phyloP scores from a whole-genome alignment of 1,140 invertebrate species.

The Atopsyche davidsoni region DNA sequence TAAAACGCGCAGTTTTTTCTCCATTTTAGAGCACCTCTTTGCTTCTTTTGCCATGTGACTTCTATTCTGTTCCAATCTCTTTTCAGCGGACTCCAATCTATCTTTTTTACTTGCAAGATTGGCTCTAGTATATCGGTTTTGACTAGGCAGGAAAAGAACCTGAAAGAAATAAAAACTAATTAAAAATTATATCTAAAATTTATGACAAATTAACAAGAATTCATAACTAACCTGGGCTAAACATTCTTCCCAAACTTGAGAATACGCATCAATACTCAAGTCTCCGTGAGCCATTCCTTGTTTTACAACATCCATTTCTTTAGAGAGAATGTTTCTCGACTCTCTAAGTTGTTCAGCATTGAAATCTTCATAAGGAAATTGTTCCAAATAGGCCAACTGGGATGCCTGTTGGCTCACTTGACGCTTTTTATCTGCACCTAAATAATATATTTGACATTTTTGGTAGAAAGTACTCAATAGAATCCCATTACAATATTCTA shows the following conservation, averaged over 20 bases:
- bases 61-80: conserved; percentile 87
- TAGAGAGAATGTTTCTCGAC: conserved; percentile 62
- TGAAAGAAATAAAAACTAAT: conserved; percentile 36
- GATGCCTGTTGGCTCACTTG: conserved; percentile 53
- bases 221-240: conserved; percentile 71
- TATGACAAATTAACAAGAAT: conserved; percentile 18
- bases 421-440: conserved; percentile 44
- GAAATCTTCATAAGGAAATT: conserved; percentile 77
- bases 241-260: conserved; percentile 97
- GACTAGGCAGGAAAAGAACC: conserved; percentile 81
- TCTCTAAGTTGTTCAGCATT: conserved; percentile 61
- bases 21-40: conserved; percentile 93
- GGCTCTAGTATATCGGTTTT: conserved; percentile 88
- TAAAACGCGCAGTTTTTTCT: conserved; percentile 94
- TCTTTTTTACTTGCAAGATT: conserved; percentile 95
- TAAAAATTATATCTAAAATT: not conserved
- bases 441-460: not conserved
- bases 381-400: conserved; percentile 75
- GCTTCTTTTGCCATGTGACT: conserved; percentile 92
- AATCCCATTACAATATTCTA: not conserved
- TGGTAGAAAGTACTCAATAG: no score
- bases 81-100: conserved; percentile 87
- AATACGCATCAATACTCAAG: conserved; percentile 82
- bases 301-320: conserved; percentile 86
- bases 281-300: conserved; percentile 94